A percentile compares a stretch with the other conserved stretches of the same genome.
These are phyloP conservation scores for Rhagonycha fulva DNA, from an alignment of 2,888 invertebrate genomes.

Conservation along the genomic window DNA sequence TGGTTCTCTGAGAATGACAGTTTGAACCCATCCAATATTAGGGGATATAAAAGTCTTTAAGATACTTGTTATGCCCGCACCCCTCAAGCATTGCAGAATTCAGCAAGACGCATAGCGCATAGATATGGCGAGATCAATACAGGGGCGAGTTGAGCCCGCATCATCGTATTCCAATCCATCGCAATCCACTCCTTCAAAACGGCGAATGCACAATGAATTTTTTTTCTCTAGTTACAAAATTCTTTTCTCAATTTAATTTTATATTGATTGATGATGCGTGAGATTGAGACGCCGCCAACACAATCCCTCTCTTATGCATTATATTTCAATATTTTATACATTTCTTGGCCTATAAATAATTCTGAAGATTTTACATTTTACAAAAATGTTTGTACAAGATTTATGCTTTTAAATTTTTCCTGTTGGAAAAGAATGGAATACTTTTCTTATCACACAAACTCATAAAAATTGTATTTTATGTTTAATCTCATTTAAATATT, in stretches of 20 bases:
- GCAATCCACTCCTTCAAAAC: slow-evolving; percentile 40
- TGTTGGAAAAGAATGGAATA: background rate
- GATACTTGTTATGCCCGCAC: slow-evolving; percentile 38
- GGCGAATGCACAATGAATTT: slow-evolving; percentile 44
- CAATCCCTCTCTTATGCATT: slow-evolving; percentile 17
- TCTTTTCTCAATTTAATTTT: slow-evolving; percentile 24
- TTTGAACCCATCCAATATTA: slow-evolving; percentile 48
- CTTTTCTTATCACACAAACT: slow-evolving; percentile 1
- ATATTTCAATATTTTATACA: slow-evolving; percentile 16
- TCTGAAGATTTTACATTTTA: slow-evolving; percentile 9
- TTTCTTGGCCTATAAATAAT: slow-evolving; percentile 18
- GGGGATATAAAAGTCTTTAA: slow-evolving; percentile 50
- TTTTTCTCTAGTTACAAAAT: slow-evolving; percentile 29
- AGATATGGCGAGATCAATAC: slow-evolving; percentile 50
- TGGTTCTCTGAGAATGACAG: slow-evolving; percentile 44
- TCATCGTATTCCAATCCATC: slow-evolving; percentile 46
- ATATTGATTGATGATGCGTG: slow-evolving; percentile 24
- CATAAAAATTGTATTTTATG: slow-evolving; percentile 3
- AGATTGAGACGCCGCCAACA: slow-evolving; percentile 17
- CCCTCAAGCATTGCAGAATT: slow-evolving; percentile 44
- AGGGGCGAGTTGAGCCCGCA: slow-evolving; percentile 44
- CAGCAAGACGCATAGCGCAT: slow-evolving; percentile 50
- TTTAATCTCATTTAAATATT: background rate
- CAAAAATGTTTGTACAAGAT: slow-evolving; percentile 10
- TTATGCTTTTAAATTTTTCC: slow-evolving; percentile 2